A percentile compares a stretch with the other conserved stretches of the same genome.
Evolutionary conservation across 2,888 invertebrate species (phyloP).

Genomic region (Alloscopus bannaensis): DNA sequence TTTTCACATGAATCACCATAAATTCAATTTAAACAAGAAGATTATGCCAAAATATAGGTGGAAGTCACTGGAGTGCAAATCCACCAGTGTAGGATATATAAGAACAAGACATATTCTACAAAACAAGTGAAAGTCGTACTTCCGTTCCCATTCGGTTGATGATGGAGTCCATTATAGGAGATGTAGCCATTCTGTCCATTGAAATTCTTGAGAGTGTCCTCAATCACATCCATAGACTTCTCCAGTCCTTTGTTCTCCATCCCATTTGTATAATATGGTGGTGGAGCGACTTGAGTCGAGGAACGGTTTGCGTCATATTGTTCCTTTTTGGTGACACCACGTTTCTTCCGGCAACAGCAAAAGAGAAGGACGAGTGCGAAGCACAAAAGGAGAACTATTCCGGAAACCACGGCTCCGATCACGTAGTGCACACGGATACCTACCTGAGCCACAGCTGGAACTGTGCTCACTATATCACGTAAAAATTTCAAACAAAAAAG

Average conservation of each 20-base stretch:
- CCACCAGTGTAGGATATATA: slow-evolving; percentile 4
- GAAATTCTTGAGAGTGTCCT: slow-evolving; percentile 87
- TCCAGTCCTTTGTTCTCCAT: slow-evolving; percentile 95
- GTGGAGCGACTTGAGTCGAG: slow-evolving; percentile 84
- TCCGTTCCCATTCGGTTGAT: slow-evolving; percentile 77
- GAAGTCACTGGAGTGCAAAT: slow-evolving; percentile 7
- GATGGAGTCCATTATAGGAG: slow-evolving; percentile 86
- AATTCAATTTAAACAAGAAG: slow-evolving; percentile 51
- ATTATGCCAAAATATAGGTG: slow-evolving; percentile 13
- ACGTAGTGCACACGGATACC: slow-evolving; percentile 78
- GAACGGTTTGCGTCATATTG: slow-evolving; percentile 76
- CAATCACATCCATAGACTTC: slow-evolving; percentile 88
- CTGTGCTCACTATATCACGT: slow-evolving; percentile 75
- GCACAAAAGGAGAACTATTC: slow-evolving; percentile 87
- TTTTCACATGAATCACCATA: slow-evolving; percentile 54
- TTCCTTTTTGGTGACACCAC: slow-evolving; percentile 92
- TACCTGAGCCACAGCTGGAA: slow-evolving; percentile 77
- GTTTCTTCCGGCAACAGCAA: slow-evolving; percentile 88
- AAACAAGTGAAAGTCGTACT: slow-evolving; percentile 80
- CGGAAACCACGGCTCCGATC: slow-evolving; percentile 82
- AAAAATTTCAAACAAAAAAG: slow-evolving; percentile 62
- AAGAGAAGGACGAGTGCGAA: slow-evolving; percentile 86
- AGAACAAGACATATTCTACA: not conserved
- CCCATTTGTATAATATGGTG: slow-evolving; percentile 90
- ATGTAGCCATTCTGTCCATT: slow-evolving; percentile 83